Evolutionary conservation across 2,888 invertebrate genomes (phyloP).

Genomic region (Linnaemya vulpina): DNA sequence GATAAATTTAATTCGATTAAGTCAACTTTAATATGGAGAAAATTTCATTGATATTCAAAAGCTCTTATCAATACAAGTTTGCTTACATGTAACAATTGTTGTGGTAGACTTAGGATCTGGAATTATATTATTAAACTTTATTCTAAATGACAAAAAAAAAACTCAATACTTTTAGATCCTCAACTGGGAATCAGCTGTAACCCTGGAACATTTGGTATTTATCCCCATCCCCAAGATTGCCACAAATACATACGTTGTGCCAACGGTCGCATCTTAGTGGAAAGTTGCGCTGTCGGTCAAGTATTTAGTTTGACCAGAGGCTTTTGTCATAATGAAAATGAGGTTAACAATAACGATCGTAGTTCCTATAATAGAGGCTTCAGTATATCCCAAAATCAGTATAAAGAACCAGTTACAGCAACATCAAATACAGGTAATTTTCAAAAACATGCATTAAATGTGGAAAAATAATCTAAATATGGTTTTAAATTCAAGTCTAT

Average conservation of each 20-base stretch:
- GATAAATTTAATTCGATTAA: too few species aligned
- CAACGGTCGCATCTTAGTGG: slow-evolving; percentile 83
- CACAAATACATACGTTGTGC: slow-evolving; percentile 86
- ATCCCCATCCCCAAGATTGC: slow-evolving; percentile 85
- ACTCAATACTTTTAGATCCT: slow-evolving; percentile 51
- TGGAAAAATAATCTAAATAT: neutral
- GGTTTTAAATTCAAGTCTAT: slow-evolving; percentile 3
- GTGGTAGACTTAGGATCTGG: too few species aligned
- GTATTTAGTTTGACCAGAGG: slow-evolving; percentile 84
- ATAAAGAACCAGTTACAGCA: neutral
- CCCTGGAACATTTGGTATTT: slow-evolving; percentile 83
- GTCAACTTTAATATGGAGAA: too few species aligned
- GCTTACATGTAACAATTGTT: too few species aligned
- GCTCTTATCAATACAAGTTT: too few species aligned
- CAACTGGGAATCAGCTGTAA: slow-evolving; percentile 81
- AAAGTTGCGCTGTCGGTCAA: slow-evolving; percentile 85
- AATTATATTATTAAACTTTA: too few species aligned
- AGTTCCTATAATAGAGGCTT: slow-evolving; percentile 48
- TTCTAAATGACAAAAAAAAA: too few species aligned
- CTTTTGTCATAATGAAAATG: slow-evolving; percentile 85
- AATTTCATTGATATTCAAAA: too few species aligned
- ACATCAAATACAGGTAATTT: slow-evolving; percentile 38
- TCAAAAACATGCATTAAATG: neutral
- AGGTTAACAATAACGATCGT: slow-evolving; percentile 81
- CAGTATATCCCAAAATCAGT: slow-evolving; percentile 18